Conservation (phyloP, 2,888 invertebrate genomes). For the Cataglyphis albicans region DNA sequence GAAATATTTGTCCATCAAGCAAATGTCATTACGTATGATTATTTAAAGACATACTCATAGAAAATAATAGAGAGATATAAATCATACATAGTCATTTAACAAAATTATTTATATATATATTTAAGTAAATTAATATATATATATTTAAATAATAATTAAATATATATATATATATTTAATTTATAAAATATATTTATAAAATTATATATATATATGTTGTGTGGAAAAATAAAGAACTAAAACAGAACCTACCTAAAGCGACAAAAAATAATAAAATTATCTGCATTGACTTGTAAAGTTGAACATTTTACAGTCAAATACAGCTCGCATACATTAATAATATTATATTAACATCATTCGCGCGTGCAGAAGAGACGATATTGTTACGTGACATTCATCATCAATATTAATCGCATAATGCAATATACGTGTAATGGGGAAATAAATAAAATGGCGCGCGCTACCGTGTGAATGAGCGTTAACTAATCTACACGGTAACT, state of each 20-base stretch:
- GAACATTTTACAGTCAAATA: not conserved
- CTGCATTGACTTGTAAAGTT: not conserved
- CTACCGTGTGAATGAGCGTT: slow-evolving; percentile 8
- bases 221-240: not conserved
- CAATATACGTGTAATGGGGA: slow-evolving; percentile 28
- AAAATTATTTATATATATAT: not conserved
- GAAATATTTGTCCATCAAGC: not conserved
- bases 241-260: not conserved
- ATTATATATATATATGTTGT: not conserved
- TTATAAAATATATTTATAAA: too few species aligned
- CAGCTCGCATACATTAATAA: not conserved
- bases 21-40: not conserved
- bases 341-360: not conserved
- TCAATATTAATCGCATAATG: slow-evolving; percentile 28
- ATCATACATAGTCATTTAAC: not conserved
- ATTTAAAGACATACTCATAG: not conserved
- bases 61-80: too few species aligned
- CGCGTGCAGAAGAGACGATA: slow-evolving; percentile 21
- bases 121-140: not conserved
- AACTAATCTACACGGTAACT: slow-evolving; percentile 53
- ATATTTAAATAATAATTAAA: not conserved
- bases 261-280: not conserved
- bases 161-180: not conserved
- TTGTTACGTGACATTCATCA: slow-evolving; percentile 7
- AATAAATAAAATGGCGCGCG: slow-evolving; percentile 31